These are phyloP conservation scores for Neocrepidodera transversa DNA, from an alignment of 2,888 invertebrate species.

Conservation along the genomic window DNA sequence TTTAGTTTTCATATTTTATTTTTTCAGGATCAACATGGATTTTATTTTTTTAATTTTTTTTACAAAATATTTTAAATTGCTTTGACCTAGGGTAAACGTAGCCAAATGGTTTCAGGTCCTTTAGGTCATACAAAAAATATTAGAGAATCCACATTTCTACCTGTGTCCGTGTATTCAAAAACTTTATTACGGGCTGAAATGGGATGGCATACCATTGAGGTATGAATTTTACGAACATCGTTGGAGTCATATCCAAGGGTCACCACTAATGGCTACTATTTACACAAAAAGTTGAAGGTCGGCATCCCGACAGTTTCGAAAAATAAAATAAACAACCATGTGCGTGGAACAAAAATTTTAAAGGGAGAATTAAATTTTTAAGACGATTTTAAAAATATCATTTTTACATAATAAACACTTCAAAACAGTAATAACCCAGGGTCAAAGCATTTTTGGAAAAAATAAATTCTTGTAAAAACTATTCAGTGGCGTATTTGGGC, in stretches of 20 bases:
- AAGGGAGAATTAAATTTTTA: too few species aligned
- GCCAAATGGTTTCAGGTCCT: slow-evolving; percentile 6
- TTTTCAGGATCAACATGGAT: too few species aligned
- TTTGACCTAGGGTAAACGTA: slow-evolving; percentile 1
- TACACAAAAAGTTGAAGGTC: slow-evolving; percentile 39
- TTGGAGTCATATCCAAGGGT: slow-evolving; percentile 38
- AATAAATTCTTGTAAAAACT: too few species aligned
- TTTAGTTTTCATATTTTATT: too few species aligned
- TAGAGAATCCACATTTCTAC: slow-evolving; percentile 20
- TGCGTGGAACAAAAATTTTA: too few species aligned
- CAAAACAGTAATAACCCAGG: too few species aligned
- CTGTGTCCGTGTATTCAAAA: slow-evolving; percentile 22
- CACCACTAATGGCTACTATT: slow-evolving; percentile 33
- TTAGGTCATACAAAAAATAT: slow-evolving; percentile 19
- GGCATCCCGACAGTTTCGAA: slow-evolving; percentile 23
- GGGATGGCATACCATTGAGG: slow-evolving; percentile 18
- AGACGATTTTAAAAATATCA: too few species aligned
- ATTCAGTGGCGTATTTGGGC: too few species aligned
- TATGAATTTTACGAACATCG: slow-evolving; percentile 36
- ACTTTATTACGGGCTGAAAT: slow-evolving; percentile 20
- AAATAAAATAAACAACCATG: slow-evolving; percentile 19
- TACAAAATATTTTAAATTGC: too few species aligned
- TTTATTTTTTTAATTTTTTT: too few species aligned
- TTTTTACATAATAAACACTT: too few species aligned
- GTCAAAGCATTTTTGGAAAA: too few species aligned